Conservation (phyloP, 1,140 invertebrate genomes). For the Theocolax elegans region DNA sequence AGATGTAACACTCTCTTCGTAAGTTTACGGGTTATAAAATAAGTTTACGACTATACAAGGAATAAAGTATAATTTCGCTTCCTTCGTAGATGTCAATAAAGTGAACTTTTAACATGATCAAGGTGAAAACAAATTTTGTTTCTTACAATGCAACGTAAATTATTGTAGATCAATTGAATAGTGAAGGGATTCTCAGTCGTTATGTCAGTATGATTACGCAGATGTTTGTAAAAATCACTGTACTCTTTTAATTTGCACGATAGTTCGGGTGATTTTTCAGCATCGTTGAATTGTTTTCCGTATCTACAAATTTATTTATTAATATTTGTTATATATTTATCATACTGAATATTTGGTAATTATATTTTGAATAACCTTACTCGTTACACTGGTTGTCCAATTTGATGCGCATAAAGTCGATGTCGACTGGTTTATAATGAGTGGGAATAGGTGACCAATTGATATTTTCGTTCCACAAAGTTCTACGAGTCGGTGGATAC, state of each 20-base stretch:
- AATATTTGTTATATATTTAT: background rate
- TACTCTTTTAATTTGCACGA: background rate
- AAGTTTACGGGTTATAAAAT: too few relatives aligned
- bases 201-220: background rate
- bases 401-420: background rate
- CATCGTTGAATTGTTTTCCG: background rate
- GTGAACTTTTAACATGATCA: too few relatives aligned
- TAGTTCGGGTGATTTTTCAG: background rate
- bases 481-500: background rate
- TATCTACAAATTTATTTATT: background rate
- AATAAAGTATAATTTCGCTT: too few relatives aligned
- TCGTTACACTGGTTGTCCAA: too few relatives aligned
- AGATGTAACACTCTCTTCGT: too few relatives aligned
- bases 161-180: background rate
- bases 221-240: background rate
- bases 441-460: constrained; percentile 1
- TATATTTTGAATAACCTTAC: too few relatives aligned
- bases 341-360: too few relatives aligned
- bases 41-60: too few relatives aligned
- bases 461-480: background rate
- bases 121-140: too few relatives aligned
- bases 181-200: background rate
- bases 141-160: background rate
- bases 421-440: background rate
- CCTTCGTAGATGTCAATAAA: background rate